phyloP scores from a whole-genome alignment of 2,888 invertebrate genomes.

The Pardosa pseudoannulata region DNA sequence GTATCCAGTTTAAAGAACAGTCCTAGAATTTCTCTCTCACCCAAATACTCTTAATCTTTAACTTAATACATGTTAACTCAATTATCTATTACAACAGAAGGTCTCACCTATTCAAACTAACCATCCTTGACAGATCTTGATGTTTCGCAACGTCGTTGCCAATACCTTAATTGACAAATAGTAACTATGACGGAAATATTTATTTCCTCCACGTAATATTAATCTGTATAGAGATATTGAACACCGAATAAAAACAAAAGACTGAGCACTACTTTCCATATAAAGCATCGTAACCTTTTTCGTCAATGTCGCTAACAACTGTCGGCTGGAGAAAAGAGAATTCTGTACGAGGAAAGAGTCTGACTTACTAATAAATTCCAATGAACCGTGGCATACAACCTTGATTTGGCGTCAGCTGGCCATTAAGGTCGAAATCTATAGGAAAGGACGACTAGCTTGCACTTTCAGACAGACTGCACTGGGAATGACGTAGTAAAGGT shows the following conservation, averaged over 20 bases:
- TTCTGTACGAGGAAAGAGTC: slow-evolving; percentile 33
- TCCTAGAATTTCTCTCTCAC: too few species aligned
- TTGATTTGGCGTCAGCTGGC: slow-evolving; percentile 57
- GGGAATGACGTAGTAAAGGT: background rate
- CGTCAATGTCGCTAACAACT: slow-evolving; percentile 30
- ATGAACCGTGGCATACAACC: slow-evolving; percentile 51
- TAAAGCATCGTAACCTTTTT: slow-evolving; percentile 40
- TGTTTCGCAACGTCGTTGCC: too few species aligned
- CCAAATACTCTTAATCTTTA: too few species aligned
- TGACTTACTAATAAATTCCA: slow-evolving; percentile 50
- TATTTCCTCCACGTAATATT: too few species aligned
- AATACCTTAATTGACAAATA: too few species aligned
- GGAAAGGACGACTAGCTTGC: background rate
- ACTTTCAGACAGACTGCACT: background rate
- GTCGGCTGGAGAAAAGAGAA: slow-evolving; percentile 20
- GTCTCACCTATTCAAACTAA: too few species aligned
- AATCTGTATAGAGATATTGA: background rate
- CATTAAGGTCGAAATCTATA: slow-evolving; percentile 43
- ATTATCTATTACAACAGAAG: too few species aligned
- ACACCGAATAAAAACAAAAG: background rate
- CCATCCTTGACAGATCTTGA: too few species aligned
- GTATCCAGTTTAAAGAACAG: too few species aligned
- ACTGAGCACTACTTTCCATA: slow-evolving; percentile 24
- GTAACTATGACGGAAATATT: too few species aligned
- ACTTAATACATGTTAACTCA: too few species aligned